Percentiles rank a stretch among this genome's conserved stretches.
phyloP scores from a whole-genome alignment of 2,797 vertebrate genomes.

The Neosilurus hyrtlii region DNA sequence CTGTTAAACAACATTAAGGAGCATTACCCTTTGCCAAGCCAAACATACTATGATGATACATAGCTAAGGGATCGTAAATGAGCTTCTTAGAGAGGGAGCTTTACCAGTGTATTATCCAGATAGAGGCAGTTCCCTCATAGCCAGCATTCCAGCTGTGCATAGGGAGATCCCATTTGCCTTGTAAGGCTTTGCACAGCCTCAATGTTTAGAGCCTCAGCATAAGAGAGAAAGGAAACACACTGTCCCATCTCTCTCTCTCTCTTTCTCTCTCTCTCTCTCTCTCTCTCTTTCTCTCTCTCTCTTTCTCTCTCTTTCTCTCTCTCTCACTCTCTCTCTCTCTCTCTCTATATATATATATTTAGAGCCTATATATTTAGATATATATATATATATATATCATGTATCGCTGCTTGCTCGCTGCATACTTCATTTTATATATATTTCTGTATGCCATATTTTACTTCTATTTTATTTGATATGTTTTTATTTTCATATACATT shows the following conservation, averaged over 20 bases:
- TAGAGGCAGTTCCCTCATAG: conserved; percentile 46
- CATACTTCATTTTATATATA: too few relatives aligned
- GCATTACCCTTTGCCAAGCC: conserved; percentile 11
- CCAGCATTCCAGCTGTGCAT: conserved; percentile 69
- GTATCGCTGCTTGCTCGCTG: too few relatives aligned
- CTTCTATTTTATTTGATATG: too few relatives aligned
- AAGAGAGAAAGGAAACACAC: conserved; percentile 40
- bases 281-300: too few relatives aligned
- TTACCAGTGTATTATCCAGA: conserved; percentile 63
- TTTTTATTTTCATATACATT: too few relatives aligned
- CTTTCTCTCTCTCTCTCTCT: too few relatives aligned
- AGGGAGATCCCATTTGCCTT: conserved; percentile 75
- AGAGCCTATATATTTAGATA: too few relatives aligned
- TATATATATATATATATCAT: too few relatives aligned
- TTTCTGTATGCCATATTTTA: too few relatives aligned
- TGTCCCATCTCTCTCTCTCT: conserved; percentile 51
- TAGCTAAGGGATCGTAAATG: conserved; percentile 52
- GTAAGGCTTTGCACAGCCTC: conserved; percentile 70
- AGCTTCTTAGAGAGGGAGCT: conserved; percentile 57
- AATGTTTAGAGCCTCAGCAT: conserved; percentile 72
- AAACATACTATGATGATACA: conserved; percentile 18
- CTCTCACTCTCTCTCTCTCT: too few relatives aligned
- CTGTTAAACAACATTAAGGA: conserved; percentile 9
- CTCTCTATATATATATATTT: too few relatives aligned
- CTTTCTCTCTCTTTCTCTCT: too few relatives aligned